phyloP scores from a whole-genome alignment of 2,113 vertebrate species.

The Otocyon megalotis region DNA sequence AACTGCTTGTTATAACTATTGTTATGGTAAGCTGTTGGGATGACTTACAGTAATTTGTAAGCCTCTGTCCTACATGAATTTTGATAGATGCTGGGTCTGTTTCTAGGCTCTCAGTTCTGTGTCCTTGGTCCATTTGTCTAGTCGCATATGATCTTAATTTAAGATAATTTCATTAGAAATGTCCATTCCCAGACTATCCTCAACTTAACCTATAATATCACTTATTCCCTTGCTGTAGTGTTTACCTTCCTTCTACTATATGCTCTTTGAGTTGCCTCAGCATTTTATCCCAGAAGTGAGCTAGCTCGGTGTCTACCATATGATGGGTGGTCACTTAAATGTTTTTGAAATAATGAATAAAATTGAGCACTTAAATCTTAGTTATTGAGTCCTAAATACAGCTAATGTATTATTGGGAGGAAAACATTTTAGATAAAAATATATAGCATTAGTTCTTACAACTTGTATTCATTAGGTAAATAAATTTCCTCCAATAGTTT shows the following conservation, averaged over 20 bases:
- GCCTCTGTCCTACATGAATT: neutral
- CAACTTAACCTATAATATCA: no score
- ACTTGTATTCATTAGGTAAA: neutral
- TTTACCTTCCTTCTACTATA: neutral
- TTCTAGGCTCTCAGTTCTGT: neutral
- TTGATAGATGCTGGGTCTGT: neutral
- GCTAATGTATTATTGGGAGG: neutral
- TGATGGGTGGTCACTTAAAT: neutral
- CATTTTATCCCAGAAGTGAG: neutral
- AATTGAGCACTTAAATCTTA: neutral
- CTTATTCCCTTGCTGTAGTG: neutral
- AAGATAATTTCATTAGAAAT: neutral
- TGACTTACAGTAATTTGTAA: neutral
- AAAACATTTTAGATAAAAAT: neutral
- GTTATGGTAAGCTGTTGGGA: neutral
- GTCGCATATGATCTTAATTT: neutral
- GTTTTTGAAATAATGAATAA: neutral
- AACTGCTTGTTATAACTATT: neutral
- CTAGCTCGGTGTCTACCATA: neutral
- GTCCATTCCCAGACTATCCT: neutral
- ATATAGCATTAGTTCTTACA: neutral
- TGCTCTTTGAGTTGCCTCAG: neutral
- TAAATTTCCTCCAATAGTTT: neutral
- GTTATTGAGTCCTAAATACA: neutral
- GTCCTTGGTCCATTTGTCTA: neutral